Conservation (phyloP, 1,140 invertebrate genomes). For the Lineus longissimus region DNA sequence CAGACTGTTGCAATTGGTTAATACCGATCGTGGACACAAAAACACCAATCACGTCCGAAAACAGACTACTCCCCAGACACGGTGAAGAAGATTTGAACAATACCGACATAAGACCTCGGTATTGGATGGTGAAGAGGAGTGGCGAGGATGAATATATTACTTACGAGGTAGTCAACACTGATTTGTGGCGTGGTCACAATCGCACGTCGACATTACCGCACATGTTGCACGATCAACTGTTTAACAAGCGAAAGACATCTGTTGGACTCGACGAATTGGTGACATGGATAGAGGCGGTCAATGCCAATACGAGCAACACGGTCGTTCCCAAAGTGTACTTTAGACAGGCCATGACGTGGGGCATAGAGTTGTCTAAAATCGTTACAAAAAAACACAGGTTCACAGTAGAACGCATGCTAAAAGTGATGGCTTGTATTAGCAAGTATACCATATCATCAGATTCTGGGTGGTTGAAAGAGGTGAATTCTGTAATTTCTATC, state of each 20-base stretch:
- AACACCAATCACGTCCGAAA: neutral
- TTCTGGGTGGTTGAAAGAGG: no score
- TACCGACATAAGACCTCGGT: neutral
- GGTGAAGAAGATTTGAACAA: neutral
- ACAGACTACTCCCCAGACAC: neutral
- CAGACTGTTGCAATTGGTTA: neutral
- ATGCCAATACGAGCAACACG: neutral
- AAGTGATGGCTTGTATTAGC: neutral
- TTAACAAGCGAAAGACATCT: neutral
- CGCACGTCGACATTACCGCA: neutral
- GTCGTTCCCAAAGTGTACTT: neutral
- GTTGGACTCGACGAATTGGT: neutral
- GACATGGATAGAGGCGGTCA: neutral
- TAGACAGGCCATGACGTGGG: neutral
- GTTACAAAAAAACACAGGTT: neutral
- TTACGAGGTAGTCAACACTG: neutral
- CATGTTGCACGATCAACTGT: neutral
- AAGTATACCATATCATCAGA: no score
- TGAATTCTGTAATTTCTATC: no score
- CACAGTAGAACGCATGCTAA: neutral
- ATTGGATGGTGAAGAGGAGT: neutral
- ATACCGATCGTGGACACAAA: neutral
- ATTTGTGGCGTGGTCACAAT: neutral
- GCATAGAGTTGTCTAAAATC: neutral
- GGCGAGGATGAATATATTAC: neutral